Conservation (phyloP, 2,797 vertebrate genomes). For the Heterohyrax brucei region DNA sequence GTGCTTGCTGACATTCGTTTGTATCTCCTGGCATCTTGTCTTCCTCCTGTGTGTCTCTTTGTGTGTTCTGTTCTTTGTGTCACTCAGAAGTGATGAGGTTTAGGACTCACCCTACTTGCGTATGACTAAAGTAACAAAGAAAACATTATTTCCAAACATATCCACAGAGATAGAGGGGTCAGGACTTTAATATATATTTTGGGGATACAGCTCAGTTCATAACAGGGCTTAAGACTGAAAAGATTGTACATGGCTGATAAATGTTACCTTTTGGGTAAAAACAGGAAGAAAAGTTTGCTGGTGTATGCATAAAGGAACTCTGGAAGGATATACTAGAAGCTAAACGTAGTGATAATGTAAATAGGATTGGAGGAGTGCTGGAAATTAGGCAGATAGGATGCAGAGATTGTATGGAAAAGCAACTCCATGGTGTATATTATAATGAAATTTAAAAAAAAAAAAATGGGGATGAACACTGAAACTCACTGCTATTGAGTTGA, state of each 20-base stretch:
- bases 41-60: too few species aligned
- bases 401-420: neutral
- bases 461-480: slow-evolving; percentile 17
- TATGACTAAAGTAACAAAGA: too few species aligned
- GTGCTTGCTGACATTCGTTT: too few species aligned
- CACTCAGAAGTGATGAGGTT: too few species aligned
- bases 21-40: too few species aligned
- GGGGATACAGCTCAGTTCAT: too few species aligned
- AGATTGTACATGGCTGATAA: slow-evolving; percentile 3
- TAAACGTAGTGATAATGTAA: neutral
- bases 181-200: too few species aligned
- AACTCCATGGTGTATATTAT: neutral
- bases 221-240: neutral
- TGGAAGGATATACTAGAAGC: slow-evolving; percentile 3
- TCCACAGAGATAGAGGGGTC: too few species aligned
- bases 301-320: neutral
- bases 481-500: too few species aligned
- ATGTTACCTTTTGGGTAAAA: slow-evolving; percentile 44
- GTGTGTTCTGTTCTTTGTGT: too few species aligned
- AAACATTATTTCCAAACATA: too few species aligned
- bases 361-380: neutral
- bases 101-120: too few species aligned
- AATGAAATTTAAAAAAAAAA: neutral
- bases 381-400: neutral
- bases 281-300: neutral